Conservation (phyloP, 2,888 invertebrate species). For the Ochlodes sylvanus region DNA sequence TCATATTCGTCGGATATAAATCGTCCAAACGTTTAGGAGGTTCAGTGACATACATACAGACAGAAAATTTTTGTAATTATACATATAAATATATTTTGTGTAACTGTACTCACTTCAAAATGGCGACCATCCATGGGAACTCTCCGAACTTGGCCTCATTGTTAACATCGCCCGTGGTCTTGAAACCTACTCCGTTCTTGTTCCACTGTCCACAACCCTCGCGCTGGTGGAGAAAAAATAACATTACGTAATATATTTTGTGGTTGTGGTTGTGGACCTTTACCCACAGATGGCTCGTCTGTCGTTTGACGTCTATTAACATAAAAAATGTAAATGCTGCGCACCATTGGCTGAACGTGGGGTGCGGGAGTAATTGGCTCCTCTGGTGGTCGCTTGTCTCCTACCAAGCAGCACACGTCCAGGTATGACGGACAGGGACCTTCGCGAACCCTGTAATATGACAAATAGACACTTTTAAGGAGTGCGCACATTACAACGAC, state of each 20-base stretch:
- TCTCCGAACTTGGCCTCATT: constrained; percentile 88
- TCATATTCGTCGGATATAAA: too few relatives aligned
- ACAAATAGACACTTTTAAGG: too few relatives aligned
- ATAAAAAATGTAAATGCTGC: background rate
- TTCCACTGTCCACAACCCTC: constrained; percentile 88
- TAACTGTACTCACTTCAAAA: constrained; percentile 67
- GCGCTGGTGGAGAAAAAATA: constrained; percentile 34
- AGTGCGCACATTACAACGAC: too few relatives aligned
- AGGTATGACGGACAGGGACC: constrained; percentile 67
- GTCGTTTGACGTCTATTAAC: too few relatives aligned
- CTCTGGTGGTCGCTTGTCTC: constrained; percentile 53
- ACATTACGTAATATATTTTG: too few relatives aligned
- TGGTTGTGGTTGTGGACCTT: too few relatives aligned
- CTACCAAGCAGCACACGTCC: constrained; percentile 65
- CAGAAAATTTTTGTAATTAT: too few relatives aligned
- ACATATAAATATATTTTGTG: too few relatives aligned
- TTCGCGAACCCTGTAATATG: constrained; percentile 57
- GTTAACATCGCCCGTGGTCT: constrained; percentile 85
- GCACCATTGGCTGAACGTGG: constrained; percentile 48
- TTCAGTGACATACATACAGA: too few relatives aligned
- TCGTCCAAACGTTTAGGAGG: too few relatives aligned
- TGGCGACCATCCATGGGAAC: constrained; percentile 92
- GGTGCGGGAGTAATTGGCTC: constrained; percentile 65
- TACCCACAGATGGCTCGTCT: too few relatives aligned
- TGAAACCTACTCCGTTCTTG: constrained; percentile 86